Conservation (phyloP, 2,113 vertebrate species). For the Lophura nycthemera region DNA sequence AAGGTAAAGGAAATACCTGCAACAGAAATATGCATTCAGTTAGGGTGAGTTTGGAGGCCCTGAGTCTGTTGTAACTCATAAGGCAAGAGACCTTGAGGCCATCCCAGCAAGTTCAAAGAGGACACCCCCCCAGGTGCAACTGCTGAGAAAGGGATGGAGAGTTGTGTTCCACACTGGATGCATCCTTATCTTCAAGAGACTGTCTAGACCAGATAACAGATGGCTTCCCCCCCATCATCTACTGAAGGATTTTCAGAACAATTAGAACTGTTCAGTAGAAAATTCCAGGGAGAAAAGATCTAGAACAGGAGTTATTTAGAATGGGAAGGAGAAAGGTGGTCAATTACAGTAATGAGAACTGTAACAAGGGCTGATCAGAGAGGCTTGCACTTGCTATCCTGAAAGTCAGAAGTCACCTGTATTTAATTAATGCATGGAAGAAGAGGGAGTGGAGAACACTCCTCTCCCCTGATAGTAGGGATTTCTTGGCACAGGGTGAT, state of each 20-base stretch:
- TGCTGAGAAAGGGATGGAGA: background rate
- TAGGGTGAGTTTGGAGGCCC: background rate
- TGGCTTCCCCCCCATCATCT: background rate
- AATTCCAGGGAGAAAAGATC: background rate
- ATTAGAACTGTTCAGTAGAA: background rate
- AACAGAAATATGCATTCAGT: background rate
- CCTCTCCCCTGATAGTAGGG: background rate
- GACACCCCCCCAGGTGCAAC: background rate
- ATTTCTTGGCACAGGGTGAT: slow-evolving; percentile 8
- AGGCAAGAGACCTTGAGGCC: background rate
- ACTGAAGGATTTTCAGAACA: background rate
- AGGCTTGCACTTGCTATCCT: background rate
- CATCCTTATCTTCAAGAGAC: background rate
- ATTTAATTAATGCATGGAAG: background rate
- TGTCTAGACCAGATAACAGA: background rate
- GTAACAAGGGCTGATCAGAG: background rate
- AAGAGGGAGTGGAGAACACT: background rate
- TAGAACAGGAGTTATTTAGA: background rate
- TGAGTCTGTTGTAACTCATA: slow-evolving; percentile 10
- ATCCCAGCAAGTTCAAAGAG: background rate
- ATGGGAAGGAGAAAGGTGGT: background rate
- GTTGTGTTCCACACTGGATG: background rate
- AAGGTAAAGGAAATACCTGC: background rate
- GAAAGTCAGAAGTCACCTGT: background rate
- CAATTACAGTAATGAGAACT: accelerated